These are phyloP conservation scores for Phengaris alcon DNA, from an alignment of 2,888 invertebrate species.

Conservation along the genomic window DNA sequence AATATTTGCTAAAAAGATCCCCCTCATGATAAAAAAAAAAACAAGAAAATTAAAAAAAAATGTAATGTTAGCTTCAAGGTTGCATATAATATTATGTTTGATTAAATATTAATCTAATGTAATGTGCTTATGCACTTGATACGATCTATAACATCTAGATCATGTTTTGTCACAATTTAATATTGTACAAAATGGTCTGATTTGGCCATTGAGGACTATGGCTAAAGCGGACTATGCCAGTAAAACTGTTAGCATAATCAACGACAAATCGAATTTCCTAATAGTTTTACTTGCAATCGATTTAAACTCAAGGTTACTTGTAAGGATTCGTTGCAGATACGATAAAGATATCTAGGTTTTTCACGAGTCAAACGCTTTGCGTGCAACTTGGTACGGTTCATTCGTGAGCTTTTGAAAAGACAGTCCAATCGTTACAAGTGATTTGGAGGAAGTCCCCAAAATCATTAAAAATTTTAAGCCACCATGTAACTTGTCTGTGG, in stretches of 20 bases:
- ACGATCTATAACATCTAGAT: slow-evolving; percentile 41
- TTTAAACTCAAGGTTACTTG: slow-evolving; percentile 10
- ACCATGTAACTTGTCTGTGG: slow-evolving; percentile 55
- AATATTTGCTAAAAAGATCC: slow-evolving; percentile 73
- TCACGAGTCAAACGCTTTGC: background rate
- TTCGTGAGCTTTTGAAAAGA: background rate
- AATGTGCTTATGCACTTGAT: slow-evolving; percentile 73
- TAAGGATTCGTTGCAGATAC: background rate
- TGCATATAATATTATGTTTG: slow-evolving; percentile 75
- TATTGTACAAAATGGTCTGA: slow-evolving; percentile 53
- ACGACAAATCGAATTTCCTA: background rate
- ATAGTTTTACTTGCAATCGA: slow-evolving; percentile 9
- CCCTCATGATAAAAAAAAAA: slow-evolving; percentile 49
- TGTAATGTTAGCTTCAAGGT: slow-evolving; percentile 60
- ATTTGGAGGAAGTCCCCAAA: slow-evolving; percentile 40
- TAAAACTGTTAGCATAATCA: slow-evolving; percentile 11
- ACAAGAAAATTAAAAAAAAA: slow-evolving; percentile 60
- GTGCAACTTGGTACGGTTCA: background rate
- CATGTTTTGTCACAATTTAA: slow-evolving; percentile 50
- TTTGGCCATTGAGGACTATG: slow-evolving; percentile 51
- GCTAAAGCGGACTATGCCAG: slow-evolving; percentile 49
- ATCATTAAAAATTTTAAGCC: slow-evolving; percentile 50
- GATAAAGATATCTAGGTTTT: background rate
- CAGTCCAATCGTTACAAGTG: slow-evolving; percentile 31
- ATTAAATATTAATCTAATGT: slow-evolving; percentile 71